Base-by-base conservation (phyloP, 2,797 vertebrate genomes). In the Microchirus variegatus region DNA sequence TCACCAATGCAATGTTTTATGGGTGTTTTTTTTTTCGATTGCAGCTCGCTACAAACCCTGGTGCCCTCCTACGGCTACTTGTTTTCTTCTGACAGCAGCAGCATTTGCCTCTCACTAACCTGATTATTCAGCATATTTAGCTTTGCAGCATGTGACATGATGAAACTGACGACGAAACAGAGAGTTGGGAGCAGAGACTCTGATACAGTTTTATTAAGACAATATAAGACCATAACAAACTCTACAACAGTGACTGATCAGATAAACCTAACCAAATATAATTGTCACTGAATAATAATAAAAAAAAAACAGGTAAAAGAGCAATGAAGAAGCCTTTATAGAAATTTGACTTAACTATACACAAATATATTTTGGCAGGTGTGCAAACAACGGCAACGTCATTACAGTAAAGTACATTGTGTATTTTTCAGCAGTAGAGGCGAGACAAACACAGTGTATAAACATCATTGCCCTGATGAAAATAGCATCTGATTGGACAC, bases 1-100 rank as follows among this genome's bases (percentile, higher is more conserved):
- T 70, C 49, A 57, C 54, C 16, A 67, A 16, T 62, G 45, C 87
- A 71, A 68, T n/a, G 67, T 18, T 46, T 70, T 56, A 69, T 60
- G 63, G 52, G 9, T 5, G 14, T 19, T 75, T 69, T 77, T 53
- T 73, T 75, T 67, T 77, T 55, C 72, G 37, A 68, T 58, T 52
- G 47, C 15, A 9, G 17, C 51, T 68, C 59, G 42, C 1, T 0
- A 12, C 2, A 14, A 31, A 49, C 42, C 22, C 10, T 12, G 36
- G 9, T 9, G 10, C 46, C 47, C 19, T 22, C 54, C 43, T 9
- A 16, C 49, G 44, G 45, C 49, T 17, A 10, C 65, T 15, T 50
- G 31, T 70, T 74, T 51, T 36, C 59, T 59, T 60, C 46, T 35
- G 22, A 74, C 45, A 52, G 52, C 18, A 1, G 1, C 22, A 46